These are phyloP conservation scores for Eupithecia subumbrata DNA, from an alignment of 2,888 invertebrate species.

Conservation along the genomic window DNA sequence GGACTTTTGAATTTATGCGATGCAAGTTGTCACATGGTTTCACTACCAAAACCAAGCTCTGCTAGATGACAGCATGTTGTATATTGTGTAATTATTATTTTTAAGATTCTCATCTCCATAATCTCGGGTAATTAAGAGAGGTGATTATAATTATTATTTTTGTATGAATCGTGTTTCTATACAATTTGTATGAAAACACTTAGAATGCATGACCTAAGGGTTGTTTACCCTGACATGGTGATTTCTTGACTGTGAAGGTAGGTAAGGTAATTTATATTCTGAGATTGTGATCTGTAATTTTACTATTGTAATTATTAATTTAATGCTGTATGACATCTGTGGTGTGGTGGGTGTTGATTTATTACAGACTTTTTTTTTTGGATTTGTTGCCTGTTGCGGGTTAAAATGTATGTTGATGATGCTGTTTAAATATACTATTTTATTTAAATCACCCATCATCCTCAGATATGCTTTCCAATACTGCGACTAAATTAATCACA, in stretches of 20 bases:
- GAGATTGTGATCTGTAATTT: not conserved
- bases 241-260: not conserved
- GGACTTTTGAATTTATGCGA: not conserved
- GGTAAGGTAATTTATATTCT: constrained; percentile 1
- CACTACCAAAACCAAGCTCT: not conserved
- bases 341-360: not conserved
- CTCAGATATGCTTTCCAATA: not conserved
- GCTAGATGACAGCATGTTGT: not conserved
- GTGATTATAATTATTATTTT: not conserved
- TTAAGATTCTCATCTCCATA: not conserved
- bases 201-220: not conserved
- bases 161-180: not conserved
- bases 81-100: not conserved
- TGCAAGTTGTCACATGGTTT: not conserved
- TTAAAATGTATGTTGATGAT: not conserved
- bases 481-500: not conserved
- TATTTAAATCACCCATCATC: not conserved
- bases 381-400: not conserved
- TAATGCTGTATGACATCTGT: not conserved
- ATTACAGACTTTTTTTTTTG: too few species aligned
- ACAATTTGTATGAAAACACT: not conserved
- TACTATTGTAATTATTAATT: not conserved
- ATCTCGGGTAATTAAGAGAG: not conserved
- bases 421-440: not conserved
- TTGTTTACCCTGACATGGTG: not conserved